phyloP scores from a whole-genome alignment of 2,888 invertebrate genomes.

The Galeopsomyia nigrocyanea region DNA sequence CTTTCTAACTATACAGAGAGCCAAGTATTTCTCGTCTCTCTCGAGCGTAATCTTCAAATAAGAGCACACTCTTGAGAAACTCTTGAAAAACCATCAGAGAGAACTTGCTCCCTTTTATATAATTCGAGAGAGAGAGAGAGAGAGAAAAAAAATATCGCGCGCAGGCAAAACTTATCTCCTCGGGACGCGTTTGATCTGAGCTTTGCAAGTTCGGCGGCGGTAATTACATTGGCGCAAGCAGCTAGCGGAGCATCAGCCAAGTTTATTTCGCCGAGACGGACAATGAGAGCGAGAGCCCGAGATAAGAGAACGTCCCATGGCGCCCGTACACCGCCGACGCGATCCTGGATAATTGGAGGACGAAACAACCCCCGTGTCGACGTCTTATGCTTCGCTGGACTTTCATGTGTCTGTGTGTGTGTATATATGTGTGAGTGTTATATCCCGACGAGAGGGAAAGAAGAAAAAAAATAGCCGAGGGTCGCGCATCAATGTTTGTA shows the following conservation, averaged over 20 bases:
- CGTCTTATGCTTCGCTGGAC: background rate
- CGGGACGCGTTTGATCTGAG: conserved; percentile 39
- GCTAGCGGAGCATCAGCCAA: conserved; percentile 5
- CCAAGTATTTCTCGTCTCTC: conserved; percentile 8
- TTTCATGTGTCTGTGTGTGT: too few species aligned
- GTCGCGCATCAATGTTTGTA: too few species aligned
- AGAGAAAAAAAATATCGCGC: conserved; percentile 17
- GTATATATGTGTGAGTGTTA: too few species aligned
- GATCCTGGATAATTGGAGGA: conserved; percentile 33
- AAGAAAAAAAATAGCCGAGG: too few species aligned
- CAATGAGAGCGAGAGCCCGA: conserved; percentile 13
- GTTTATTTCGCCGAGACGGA: conserved; percentile 38
- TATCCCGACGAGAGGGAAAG: too few species aligned
- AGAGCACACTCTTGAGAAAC: conserved; percentile 13
- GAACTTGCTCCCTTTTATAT: conserved; percentile 20
- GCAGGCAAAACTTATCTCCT: conserved; percentile 41
- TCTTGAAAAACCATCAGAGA: conserved; percentile 4
- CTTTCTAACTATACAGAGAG: conserved; percentile 13
- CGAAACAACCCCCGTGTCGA: conserved; percentile 15
- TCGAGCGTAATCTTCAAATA: conserved; percentile 25
- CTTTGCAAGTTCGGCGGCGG: conserved; percentile 28
- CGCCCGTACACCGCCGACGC: conserved; percentile 17
- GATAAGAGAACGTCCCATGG: conserved; percentile 35
- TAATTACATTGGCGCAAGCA: conserved; percentile 36
- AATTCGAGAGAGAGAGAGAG: conserved; percentile 34